Percentiles rank a stretch among this genome's conserved stretches.
Evolutionary conservation across 2,113 vertebrate genomes (phyloP).

Genomic region (Machaerirhynchus nigripectus): DNA sequence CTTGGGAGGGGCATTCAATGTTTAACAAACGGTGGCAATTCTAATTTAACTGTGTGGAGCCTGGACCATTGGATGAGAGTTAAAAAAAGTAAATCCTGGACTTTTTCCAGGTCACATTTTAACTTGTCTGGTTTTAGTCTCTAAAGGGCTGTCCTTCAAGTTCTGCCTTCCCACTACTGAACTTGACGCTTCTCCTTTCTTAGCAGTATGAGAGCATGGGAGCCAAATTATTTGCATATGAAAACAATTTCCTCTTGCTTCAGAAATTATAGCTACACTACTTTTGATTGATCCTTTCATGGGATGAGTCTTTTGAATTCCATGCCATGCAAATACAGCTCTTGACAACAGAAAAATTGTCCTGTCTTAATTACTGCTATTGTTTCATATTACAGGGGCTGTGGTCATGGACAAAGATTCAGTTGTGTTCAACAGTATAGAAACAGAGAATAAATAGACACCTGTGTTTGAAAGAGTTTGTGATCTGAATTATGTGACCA

Average conservation of each 20-base stretch:
- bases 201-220: background rate
- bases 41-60: background rate
- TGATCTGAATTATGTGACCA: background rate
- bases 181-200: background rate
- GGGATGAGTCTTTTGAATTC: background rate
- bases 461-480: background rate
- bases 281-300: background rate
- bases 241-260: background rate
- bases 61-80: background rate
- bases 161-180: background rate
- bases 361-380: background rate
- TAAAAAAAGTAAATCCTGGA: background rate
- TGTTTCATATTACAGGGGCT: background rate
- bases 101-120: background rate
- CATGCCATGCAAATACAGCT: background rate
- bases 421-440: background rate
- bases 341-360: background rate
- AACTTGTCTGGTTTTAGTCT: background rate
- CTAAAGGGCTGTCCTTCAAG: background rate
- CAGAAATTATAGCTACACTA: background rate
- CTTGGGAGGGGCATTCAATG: slow-evolving; percentile 19
- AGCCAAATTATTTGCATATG: background rate
- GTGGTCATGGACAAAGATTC: background rate
- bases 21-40: slow-evolving; percentile 14
- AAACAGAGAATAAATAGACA: background rate